Evolutionary conservation across 2,888 invertebrate genomes (phyloP).

Genomic region (Creontiades dilutus): DNA sequence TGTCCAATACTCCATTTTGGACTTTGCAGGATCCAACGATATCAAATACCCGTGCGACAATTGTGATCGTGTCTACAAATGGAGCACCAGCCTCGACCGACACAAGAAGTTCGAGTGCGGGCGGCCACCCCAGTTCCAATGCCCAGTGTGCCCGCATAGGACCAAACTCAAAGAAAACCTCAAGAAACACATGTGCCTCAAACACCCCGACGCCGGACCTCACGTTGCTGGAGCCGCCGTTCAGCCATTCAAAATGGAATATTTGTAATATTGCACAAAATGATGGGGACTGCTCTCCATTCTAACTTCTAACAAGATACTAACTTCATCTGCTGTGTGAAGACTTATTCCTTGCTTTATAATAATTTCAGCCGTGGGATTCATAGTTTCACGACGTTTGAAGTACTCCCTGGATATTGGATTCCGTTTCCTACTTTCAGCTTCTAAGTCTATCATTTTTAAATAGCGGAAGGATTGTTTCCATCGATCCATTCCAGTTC

Average conservation of each 20-base stretch:
- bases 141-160: constrained; percentile 79
- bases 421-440: too few species aligned
- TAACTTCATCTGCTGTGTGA: too few species aligned
- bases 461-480: too few species aligned
- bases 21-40: not conserved
- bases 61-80: constrained; percentile 72
- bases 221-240: not conserved
- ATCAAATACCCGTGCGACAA: constrained; percentile 68
- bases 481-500: too few species aligned
- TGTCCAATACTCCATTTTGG: not conserved
- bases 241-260: constrained; percentile 6
- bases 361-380: too few species aligned
- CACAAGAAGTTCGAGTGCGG: constrained; percentile 73
- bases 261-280: not conserved
- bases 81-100: constrained; percentile 74
- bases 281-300: too few species aligned
- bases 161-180: constrained; percentile 75
- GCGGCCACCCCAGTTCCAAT: constrained; percentile 78
- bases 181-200: constrained; percentile 72
- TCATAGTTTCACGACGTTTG: too few species aligned
- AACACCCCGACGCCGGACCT: not conserved
- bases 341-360: too few species aligned
- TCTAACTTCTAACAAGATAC: too few species aligned
- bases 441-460: too few species aligned
- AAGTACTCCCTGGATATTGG: too few species aligned